These are phyloP conservation scores for Drosophila ochracea DNA, from an alignment of 2,888 invertebrate species.

Conservation along the genomic window DNA sequence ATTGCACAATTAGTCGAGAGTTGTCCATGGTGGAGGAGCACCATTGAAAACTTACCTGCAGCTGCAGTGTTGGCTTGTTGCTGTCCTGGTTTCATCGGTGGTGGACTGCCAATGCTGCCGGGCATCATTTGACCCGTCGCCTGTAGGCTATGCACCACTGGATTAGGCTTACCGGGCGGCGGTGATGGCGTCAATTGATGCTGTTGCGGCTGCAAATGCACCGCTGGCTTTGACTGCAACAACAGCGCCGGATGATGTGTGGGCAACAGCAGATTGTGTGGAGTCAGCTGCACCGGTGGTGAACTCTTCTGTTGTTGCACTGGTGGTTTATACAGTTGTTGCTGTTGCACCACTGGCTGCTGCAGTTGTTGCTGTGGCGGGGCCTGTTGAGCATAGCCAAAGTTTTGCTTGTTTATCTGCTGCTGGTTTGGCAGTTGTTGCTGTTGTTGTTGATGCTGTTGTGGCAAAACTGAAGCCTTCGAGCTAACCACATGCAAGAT, in stretches of 20 bases:
- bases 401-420: conserved; percentile 61
- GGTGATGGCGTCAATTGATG: conserved; percentile 81
- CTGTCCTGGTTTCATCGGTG: conserved; percentile 83
- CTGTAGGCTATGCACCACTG: conserved; percentile 81
- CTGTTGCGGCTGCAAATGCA: conserved; percentile 81
- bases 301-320: conserved; percentile 73
- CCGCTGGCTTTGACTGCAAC: conserved; percentile 72
- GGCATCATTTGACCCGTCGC: conserved; percentile 84
- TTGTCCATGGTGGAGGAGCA: too few relatives aligned
- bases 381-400: conserved; percentile 53
- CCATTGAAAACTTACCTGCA: conserved; percentile 80
- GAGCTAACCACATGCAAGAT: conserved; percentile 82
- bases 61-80: conserved; percentile 81
- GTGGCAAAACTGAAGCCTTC: conserved; percentile 70
- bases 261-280: conserved; percentile 79
- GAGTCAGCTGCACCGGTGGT: conserved; percentile 64
- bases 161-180: conserved; percentile 80
- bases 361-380: conserved; percentile 51
- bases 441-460: conserved; percentile 47
- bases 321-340: conserved; percentile 72
- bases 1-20: background rate
- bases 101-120: conserved; percentile 87
- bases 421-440: conserved; percentile 44
- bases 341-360: conserved; percentile 64
- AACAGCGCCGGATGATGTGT: conserved; percentile 74